A percentile compares a stretch with the other conserved stretches of the same genome.
phyloP scores from a whole-genome alignment of 2,888 invertebrate genomes.

The Mythimna pallens region DNA sequence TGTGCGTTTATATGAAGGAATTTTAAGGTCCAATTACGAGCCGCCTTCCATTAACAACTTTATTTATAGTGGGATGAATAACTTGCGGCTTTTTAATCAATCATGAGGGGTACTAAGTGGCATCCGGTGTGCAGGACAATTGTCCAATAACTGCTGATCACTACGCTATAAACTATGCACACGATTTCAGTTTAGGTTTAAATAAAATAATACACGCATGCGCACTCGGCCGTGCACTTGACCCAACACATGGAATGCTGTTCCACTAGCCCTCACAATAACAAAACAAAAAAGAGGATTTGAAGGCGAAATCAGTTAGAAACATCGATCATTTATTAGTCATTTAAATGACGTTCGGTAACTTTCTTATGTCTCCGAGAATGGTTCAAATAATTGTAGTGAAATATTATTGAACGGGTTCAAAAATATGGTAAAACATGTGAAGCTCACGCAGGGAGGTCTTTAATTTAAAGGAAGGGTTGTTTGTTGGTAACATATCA shows the following conservation, averaged over 20 bases:
- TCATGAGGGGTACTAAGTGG: conserved; percentile 80
- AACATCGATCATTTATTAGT: conserved; percentile 63
- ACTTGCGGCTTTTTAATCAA: conserved; percentile 89
- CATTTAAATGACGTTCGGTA: conserved; percentile 45
- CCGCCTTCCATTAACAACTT: conserved; percentile 86
- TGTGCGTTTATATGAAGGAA: conserved; percentile 79
- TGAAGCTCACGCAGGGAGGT: conserved; percentile 32
- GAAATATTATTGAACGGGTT: conserved; percentile 26
- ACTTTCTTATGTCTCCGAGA: conserved; percentile 36
- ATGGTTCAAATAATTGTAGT: conserved; percentile 36
- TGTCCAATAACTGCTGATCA: conserved; percentile 78
- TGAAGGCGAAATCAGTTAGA: conserved; percentile 62
- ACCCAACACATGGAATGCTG: conserved; percentile 68
- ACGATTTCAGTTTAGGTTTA: conserved; percentile 52
- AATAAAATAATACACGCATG: conserved; percentile 55
- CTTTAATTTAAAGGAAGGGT: conserved; percentile 4
- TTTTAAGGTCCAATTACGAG: conserved; percentile 87
- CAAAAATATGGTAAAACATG: conserved; percentile 30
- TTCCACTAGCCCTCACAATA: conserved; percentile 61
- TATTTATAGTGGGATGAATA: conserved; percentile 87
- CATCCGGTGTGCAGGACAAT: conserved; percentile 81
- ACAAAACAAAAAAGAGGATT: conserved; percentile 63
- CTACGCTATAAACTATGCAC: conserved; percentile 67
- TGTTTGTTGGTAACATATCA: background rate
- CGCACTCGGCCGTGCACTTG: conserved; percentile 56